Evolutionary conservation across 2,113 vertebrate species (phyloP), one percentile per base, ranked within the genome.

Genomic region (Piprites chloris): DNA sequence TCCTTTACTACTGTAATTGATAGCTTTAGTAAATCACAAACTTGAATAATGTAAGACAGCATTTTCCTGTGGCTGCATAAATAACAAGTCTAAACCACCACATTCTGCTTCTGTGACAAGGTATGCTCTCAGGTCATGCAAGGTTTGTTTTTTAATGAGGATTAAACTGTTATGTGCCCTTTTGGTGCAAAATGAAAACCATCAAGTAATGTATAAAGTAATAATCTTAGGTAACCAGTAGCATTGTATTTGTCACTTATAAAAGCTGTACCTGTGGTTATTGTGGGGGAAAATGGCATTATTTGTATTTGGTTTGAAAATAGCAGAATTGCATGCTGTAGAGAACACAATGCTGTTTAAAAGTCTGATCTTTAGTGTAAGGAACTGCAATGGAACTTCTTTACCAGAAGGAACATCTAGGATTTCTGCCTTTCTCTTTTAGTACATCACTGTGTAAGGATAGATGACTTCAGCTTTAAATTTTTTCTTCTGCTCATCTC

Each of bases 281-380:
- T 44, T 83, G 26, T 26, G 0, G 0, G 0, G 4, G 46, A 52
- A 68, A 42, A 41, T 2, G 2, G 4, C 23, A n/a, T 76, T 63
- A 30, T 71, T 85, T 92, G 2, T 67, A 26, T 56, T 83, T 18
- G 7, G 6, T 50, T 79, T 92, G 58, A 59, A 78, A 89, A 30
- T 3, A 66, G 30, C 18, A 69, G 46, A 61, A 21, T 32, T 50
- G 13, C 3, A 3, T 50, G n/a, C n/a, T 76, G 0, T 26, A 37
- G 52, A 21, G 35, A 15, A 30, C 58, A 47, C 6, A 4, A 5
- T 28, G 9, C 20, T 74, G 5, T 9, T 67, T n/a, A 37, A 28
- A 73, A 44, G 14, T 59, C 14, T 62, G 6, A 8, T 59, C 41
- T 85, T 85, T 52, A 37, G 33, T 37, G 5, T 9, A 7, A 50